Percentiles rank a stretch among this genome's conserved stretches.
Evolutionary conservation across 2,113 vertebrate genomes (phyloP).

Genomic region (Orcinus orca): DNA sequence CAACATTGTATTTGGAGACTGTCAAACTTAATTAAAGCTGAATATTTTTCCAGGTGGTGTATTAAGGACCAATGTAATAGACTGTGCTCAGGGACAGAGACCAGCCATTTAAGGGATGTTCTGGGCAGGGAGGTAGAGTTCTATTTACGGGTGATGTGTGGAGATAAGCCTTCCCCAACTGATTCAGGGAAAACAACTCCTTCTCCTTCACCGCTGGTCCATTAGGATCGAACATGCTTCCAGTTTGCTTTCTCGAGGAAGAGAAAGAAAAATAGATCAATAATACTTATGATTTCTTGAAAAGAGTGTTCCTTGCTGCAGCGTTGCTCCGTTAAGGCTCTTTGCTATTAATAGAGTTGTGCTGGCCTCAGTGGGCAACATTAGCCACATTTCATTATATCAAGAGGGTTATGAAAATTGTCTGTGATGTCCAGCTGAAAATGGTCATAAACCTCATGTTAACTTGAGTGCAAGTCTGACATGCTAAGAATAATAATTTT

Average conservation of each 20-base stretch:
- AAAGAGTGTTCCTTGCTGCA: not conserved
- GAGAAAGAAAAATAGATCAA: slow-evolving; percentile 55
- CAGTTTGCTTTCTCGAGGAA: slow-evolving; percentile 16
- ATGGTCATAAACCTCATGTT: not conserved
- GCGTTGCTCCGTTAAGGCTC: slow-evolving; percentile 5
- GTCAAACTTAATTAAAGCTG: slow-evolving; percentile 18
- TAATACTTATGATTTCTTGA: slow-evolving; percentile 58
- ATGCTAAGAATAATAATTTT: not conserved
- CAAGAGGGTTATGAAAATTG: not conserved
- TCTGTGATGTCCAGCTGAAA: slow-evolving; percentile 20
- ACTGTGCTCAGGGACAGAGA: not conserved
- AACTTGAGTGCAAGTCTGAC: not conserved
- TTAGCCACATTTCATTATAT: not conserved
- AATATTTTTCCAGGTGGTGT: slow-evolving; percentile 57
- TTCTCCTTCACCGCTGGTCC: not conserved
- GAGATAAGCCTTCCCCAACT: not conserved
- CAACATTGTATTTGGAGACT: slow-evolving; percentile 26
- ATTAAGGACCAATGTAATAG: not conserved
- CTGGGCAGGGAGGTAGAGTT: not conserved
- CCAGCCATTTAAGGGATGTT: not conserved
- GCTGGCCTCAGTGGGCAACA: not conserved
- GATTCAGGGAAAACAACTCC: slow-evolving; percentile 26
- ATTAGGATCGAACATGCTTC: slow-evolving; percentile 34
- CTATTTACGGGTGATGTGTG: not conserved
- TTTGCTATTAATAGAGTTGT: not conserved